Percentiles rank a stretch among this genome's conserved stretches.
Evolutionary conservation across 2,888 invertebrate species (phyloP).

Genomic region (Achlya flavicornis): DNA sequence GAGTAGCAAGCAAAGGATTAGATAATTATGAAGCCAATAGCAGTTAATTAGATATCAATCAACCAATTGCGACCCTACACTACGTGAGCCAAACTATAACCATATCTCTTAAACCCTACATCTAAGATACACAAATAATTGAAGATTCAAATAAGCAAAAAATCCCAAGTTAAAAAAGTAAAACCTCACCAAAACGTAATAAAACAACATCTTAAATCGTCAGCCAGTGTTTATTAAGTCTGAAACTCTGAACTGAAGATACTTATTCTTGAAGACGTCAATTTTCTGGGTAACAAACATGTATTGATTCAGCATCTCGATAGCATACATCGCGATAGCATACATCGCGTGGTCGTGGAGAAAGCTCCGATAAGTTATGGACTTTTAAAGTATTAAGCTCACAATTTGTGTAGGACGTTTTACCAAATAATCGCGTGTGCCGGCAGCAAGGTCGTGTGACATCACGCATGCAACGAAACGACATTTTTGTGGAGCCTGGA

Average conservation of each 20-base stretch:
- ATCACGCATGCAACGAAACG: conserved; percentile 44
- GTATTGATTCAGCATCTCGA: background rate
- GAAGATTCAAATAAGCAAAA: too few species aligned
- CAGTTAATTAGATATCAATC: too few species aligned
- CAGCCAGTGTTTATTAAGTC: too few species aligned
- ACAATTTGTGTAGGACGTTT: conserved; percentile 28
- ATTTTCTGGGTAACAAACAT: background rate
- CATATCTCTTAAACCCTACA: too few species aligned
- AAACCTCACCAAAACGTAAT: background rate
- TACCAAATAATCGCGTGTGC: conserved; percentile 26
- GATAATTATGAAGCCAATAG: too few species aligned
- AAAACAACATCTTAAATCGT: background rate
- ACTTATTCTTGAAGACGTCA: background rate
- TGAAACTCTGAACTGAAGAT: too few species aligned
- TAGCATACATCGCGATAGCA: background rate
- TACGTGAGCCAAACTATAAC: too few species aligned
- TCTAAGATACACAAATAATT: too few species aligned
- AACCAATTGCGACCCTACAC: too few species aligned
- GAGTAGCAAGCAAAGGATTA: too few species aligned
- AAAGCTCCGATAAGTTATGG: conserved; percentile 6
- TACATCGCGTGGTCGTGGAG: background rate
- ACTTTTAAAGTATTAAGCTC: background rate
- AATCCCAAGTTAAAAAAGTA: background rate
- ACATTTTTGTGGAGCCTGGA: conserved; percentile 38
- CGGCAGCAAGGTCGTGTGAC: conserved; percentile 43